These are phyloP conservation scores for Vanessa cardui DNA, from an alignment of 2,888 invertebrate species.

Conservation along the genomic window DNA sequence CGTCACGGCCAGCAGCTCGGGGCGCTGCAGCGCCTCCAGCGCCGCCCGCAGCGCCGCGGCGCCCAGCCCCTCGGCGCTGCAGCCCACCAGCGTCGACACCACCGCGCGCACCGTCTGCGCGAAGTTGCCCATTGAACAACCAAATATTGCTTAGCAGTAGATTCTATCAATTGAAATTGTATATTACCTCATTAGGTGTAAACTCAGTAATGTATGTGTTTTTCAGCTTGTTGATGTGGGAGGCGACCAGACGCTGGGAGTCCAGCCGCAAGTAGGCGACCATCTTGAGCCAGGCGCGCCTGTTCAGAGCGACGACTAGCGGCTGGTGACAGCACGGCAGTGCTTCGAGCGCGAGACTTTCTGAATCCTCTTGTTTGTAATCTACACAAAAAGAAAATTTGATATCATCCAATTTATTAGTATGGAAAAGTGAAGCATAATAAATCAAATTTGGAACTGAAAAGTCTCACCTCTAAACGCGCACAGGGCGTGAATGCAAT, in stretches of 20 bases:
- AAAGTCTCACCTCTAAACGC: slow-evolving; percentile 67
- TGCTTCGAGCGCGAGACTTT: slow-evolving; percentile 85
- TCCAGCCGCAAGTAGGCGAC: slow-evolving; percentile 82
- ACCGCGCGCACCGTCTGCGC: slow-evolving; percentile 86
- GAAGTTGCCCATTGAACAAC: not conserved
- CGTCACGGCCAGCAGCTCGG: slow-evolving; percentile 87
- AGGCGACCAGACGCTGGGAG: slow-evolving; percentile 83
- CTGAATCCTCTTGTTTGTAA: slow-evolving; percentile 77
- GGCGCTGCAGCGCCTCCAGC: slow-evolving; percentile 83
- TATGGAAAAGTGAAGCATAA: too few relatives aligned
- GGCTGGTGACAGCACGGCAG: slow-evolving; percentile 91
- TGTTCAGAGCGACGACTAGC: slow-evolving; percentile 80
- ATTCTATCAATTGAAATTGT: too few relatives aligned
- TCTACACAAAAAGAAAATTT: slow-evolving; percentile 50
- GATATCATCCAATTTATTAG: not conserved
- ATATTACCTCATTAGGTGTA: slow-evolving; percentile 62
- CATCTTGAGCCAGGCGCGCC: slow-evolving; percentile 87
- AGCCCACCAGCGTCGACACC: slow-evolving; percentile 86
- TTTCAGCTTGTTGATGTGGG: slow-evolving; percentile 82
- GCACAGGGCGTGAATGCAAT: slow-evolving; percentile 80
- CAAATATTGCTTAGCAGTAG: too few relatives aligned
- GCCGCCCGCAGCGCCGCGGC: slow-evolving; percentile 85
- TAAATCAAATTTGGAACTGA: not conserved
- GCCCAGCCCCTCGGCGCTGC: slow-evolving; percentile 85
- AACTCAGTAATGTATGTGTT: slow-evolving; percentile 84